Evolutionary conservation across 2,797 vertebrate genomes (phyloP).

Genomic region (Sitta carolinensis): DNA sequence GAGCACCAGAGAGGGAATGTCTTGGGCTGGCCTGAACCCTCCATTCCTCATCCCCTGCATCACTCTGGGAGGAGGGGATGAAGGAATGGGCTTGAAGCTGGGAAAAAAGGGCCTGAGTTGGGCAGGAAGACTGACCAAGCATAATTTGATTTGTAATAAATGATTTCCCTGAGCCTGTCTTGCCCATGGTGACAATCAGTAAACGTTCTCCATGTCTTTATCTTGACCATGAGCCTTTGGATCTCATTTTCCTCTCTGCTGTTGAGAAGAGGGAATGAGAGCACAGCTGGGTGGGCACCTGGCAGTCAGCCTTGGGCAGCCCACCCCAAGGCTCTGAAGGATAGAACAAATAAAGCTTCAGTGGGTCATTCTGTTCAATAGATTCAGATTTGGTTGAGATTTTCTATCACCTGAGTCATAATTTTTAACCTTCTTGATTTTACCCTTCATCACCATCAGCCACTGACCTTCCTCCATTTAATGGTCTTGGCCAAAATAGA

Average conservation of each 20-base stretch:
- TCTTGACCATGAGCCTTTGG: neutral
- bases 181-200: neutral
- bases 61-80: neutral
- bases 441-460: neutral
- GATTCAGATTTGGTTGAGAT: neutral
- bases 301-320: neutral
- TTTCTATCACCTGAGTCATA: neutral
- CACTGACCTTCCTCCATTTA: neutral
- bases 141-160: neutral
- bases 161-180: neutral
- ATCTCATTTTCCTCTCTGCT: neutral
- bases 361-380: neutral
- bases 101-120: neutral
- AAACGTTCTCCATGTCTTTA: neutral
- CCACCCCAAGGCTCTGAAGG: neutral
- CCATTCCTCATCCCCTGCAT: neutral
- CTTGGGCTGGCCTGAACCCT: rapidly evolving
- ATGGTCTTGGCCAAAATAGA: neutral
- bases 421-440: neutral
- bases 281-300: neutral
- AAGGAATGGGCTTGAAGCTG: neutral
- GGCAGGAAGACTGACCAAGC: neutral
- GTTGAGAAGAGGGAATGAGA: neutral
- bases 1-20: neutral
- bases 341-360: neutral